phyloP scores from a whole-genome alignment of 2,113 vertebrate genomes.

The Sebastes fasciatus region DNA sequence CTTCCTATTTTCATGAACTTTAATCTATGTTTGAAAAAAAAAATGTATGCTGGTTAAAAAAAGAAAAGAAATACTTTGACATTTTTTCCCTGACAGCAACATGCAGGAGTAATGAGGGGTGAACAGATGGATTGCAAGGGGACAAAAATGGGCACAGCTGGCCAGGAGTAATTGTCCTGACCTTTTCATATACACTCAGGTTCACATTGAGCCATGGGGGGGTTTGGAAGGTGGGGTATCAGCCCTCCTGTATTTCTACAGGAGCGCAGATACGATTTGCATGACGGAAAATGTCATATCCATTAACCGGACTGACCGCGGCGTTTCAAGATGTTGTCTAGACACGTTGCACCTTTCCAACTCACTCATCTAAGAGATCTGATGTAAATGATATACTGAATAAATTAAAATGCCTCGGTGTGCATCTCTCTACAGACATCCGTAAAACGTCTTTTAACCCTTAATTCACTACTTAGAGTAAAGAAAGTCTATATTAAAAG shows the following conservation, averaged over 20 bases:
- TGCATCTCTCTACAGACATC: neutral
- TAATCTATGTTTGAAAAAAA: neutral
- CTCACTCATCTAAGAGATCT: neutral
- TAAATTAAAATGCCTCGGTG: neutral
- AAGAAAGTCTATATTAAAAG: neutral
- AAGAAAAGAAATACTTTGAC: neutral
- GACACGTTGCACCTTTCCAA: neutral
- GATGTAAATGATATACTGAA: neutral
- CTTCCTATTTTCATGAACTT: neutral
- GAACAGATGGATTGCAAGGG: slow-evolving; percentile 46
- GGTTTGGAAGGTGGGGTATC: neutral
- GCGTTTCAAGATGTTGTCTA: neutral
- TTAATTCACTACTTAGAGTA: too few relatives aligned
- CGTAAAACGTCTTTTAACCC: too few relatives aligned
- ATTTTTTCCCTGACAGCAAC: slow-evolving; percentile 27
- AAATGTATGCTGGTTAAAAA: neutral
- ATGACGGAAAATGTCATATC: slow-evolving; percentile 51
- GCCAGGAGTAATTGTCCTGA: slow-evolving; percentile 54
- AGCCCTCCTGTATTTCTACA: neutral
- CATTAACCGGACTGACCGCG: neutral
- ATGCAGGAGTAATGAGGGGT: neutral
- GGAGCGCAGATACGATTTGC: neutral
- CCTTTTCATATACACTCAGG: slow-evolving; percentile 52
- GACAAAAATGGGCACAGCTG: slow-evolving; percentile 48
- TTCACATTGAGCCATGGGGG: slow-evolving; percentile 19